Base-by-base conservation (phyloP, 2,113 vertebrate genomes). In the Macheiramphus alcinus region DNA sequence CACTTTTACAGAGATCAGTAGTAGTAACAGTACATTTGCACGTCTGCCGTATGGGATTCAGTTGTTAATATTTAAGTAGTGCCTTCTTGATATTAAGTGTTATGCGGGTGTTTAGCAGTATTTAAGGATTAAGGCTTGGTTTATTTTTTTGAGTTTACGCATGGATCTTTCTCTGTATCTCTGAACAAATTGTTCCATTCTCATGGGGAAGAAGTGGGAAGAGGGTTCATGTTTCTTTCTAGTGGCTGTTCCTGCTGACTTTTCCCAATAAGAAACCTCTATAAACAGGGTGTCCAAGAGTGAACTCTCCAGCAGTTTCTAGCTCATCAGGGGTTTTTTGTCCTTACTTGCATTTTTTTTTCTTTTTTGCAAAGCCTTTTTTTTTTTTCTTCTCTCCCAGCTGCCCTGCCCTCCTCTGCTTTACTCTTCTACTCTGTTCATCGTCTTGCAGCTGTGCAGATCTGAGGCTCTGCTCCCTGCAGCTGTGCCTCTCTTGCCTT, bases 211-310 rank as follows among this genome's bases (percentile, higher is more conserved):
- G 50, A 85, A 89, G 29, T 81, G 53, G 68, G 62, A 92, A 72
- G 80, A 96, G 59, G 62, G 47, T 63, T 92, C 68, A 47, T n/a
- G 34, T 93, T 90, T 96, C 80, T 73, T 92, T 71, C 74, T 76
- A 56, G 72, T 76, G 78, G 52, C 40, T 75, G 52, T 65, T 95
- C 63, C 82, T 88, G 70, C 62, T 94, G 90, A 67, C 42, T 96
- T 72, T 80, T 94, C 29, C 73, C 67, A 88, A 63, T n/a, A 86
- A 93, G 65, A 88, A 94, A 93, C 7, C 13, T 93, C 59, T 92
- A 47, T 89, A 94, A 97, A 94, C 82, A 91, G 88, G 93, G 94
- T 94, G 80, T 94, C 65, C 88, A 92, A 88, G 94, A 85, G 83
- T 32, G 93, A 94, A 72, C 86, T 95, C 88, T 88, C 43, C 43